These are phyloP conservation scores for Batillaria attramentaria DNA, from an alignment of 1,140 invertebrate genomes.

Conservation along the genomic window DNA sequence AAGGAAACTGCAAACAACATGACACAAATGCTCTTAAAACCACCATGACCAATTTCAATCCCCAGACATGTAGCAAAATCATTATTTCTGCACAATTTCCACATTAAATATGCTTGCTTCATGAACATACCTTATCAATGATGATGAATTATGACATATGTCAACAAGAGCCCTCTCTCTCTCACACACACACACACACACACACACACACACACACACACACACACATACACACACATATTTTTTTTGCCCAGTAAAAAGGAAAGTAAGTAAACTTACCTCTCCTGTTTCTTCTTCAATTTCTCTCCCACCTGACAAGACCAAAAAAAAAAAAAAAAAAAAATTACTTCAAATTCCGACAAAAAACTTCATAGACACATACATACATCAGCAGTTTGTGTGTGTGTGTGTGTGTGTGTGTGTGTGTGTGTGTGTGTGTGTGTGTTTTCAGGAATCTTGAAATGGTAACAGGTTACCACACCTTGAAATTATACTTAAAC, in stretches of 20 bases:
- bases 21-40: neutral
- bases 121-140: too few relatives aligned
- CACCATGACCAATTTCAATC: too few relatives aligned
- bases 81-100: too few relatives aligned
- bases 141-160: neutral
- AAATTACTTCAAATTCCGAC: neutral
- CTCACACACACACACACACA: slow-evolving; percentile 5
- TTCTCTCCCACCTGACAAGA: slow-evolving; percentile 68
- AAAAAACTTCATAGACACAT: too few relatives aligned
- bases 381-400: neutral
- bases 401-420: slow-evolving; percentile 14
- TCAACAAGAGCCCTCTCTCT: neutral
- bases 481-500: neutral
- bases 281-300: slow-evolving; percentile 73
- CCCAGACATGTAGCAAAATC: too few relatives aligned
- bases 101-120: too few relatives aligned
- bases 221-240: neutral
- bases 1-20: slow-evolving; percentile 60
- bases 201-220: neutral
- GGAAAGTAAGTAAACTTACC: slow-evolving; percentile 57
- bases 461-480: neutral
- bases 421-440: slow-evolving; percentile 26
- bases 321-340: slow-evolving; percentile 30
- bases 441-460: neutral
- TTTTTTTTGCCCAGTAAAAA: too few relatives aligned